Base-by-base conservation (phyloP, 2,113 vertebrate species). In the Empidonax traillii region DNA sequence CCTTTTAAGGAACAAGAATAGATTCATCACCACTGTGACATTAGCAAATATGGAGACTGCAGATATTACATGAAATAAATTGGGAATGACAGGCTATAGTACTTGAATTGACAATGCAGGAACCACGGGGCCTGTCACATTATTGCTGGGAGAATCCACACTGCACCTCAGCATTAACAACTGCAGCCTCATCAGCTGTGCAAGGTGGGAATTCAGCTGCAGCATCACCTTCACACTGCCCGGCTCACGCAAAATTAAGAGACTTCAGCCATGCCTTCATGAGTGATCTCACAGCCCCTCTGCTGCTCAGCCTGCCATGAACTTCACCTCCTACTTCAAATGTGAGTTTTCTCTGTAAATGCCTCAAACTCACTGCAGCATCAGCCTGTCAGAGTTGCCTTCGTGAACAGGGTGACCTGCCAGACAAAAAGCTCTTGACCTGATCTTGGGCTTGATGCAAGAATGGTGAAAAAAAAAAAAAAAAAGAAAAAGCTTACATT, bases 1-100 rank as follows among this genome's bases (percentile, higher is more conserved):
- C 49, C 65, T 92, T 82, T 78, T n/a, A 63, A 43, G 67, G 51
- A 75, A 49, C 62, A 75, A 90, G 63, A 88, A 93, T 65, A 89
- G 78, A 88, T 90, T 77, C 10, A 72, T 88, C 61, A 69, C 72
- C 43, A 61, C 30, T 1, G 1, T 74, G 65, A 93, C 74, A 63
- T 65, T 83, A 77, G 77, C 84, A 78, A 94, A 82, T 0, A 1
- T 31, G 30, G 61, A 78, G 73, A 76, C 78, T 75, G 72, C 59
- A 91, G 81, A 68, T 62, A n/a, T 51, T 69, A 61, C 49, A 35
- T 56, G 82, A 93, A 94, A 83, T 82, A 89, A 94, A 94, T 89
- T 81, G 52, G 76, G 68, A 90, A 49, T 39, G 79, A 52, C 74
- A 85, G 61, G 33, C 25, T 65, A 65, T 63, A 87, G 56, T 65